These are phyloP conservation scores for Turnix velox DNA, from an alignment of 2,113 vertebrate species.

Conservation along the genomic window DNA sequence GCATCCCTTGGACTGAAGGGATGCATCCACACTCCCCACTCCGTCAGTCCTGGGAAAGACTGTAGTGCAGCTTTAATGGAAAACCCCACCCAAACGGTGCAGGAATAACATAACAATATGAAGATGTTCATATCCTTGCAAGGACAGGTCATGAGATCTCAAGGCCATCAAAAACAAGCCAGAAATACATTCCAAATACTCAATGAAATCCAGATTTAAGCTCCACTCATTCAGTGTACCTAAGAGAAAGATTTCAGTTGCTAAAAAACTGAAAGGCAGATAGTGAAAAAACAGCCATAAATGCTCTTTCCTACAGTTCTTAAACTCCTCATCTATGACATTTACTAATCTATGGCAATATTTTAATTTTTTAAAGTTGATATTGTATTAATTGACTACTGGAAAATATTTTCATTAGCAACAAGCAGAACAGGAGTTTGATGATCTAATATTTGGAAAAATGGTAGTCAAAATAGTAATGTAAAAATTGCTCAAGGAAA, in stretches of 20 bases:
- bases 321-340: background rate
- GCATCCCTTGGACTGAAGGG: background rate
- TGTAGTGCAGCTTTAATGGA: no score
- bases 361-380: background rate
- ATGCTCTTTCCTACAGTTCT: background rate
- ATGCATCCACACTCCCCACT: background rate
- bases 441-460: background rate
- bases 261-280: background rate
- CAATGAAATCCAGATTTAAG: slow-evolving; percentile 45
- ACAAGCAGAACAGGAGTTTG: background rate
- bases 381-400: background rate
- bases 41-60: no score
- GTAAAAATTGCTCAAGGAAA: background rate
- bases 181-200: slow-evolving; percentile 22
- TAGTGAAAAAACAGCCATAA: background rate
- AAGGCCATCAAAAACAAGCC: background rate
- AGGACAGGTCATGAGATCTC: slow-evolving; percentile 51
- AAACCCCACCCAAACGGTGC: background rate
- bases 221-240: background rate
- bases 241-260: background rate
- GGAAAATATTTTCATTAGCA: background rate
- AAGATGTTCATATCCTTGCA: slow-evolving; percentile 24
- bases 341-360: background rate
- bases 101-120: background rate
- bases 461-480: background rate